Evolutionary conservation across 2,113 vertebrate species (phyloP), one percentile per base, ranked within the genome.

Genomic region (Leucopsar rothschildi): DNA sequence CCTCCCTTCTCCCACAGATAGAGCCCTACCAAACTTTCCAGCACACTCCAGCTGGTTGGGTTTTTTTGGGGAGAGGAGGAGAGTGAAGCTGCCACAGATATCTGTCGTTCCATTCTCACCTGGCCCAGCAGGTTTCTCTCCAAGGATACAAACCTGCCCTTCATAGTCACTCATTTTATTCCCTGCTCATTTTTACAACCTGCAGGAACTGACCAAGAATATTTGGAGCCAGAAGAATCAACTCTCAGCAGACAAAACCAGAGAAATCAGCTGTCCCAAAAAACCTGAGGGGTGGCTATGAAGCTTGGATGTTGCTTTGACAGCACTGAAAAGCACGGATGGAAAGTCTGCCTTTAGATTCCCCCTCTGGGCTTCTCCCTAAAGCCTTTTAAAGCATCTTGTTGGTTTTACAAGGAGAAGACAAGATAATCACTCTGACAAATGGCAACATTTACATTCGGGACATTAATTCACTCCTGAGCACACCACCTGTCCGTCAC

Each of bases 61-160:
- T 16, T 4, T 0, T 19, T 72, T 20, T 4, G 7, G 1, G 4
- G 5, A n/a, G 39, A 44, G 47, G 7, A 45, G 45, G 3, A 29
- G 9, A 16, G 10, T 9, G 16, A 42, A 68, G 59, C 28, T 72
- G 39, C 23, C n/a, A 57, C 52, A 55, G 47, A 9, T 63, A 57
- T 7, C 2, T 9, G 23, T 25, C 27, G 14, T 49, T 64, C 11
- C 31, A 20, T 40, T 33, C 55, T 78, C 55, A 44, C 16, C 15
- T 17, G 63, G n/a, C 19, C 66, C 33, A 11, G 56, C 9, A 25
- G 45, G 40, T 65, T 83, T n/a, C 42, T 31, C 33, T 47, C 79
- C 60, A n/a, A 27, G 55, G 55, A 50, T 0, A 25, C 44, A 59
- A 59, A 63, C 28, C 27, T 33, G 14, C 24, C 21, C 35, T 44